Conservation (phyloP, 2,888 invertebrate genomes). For the Capitulum mitella region DNA sequence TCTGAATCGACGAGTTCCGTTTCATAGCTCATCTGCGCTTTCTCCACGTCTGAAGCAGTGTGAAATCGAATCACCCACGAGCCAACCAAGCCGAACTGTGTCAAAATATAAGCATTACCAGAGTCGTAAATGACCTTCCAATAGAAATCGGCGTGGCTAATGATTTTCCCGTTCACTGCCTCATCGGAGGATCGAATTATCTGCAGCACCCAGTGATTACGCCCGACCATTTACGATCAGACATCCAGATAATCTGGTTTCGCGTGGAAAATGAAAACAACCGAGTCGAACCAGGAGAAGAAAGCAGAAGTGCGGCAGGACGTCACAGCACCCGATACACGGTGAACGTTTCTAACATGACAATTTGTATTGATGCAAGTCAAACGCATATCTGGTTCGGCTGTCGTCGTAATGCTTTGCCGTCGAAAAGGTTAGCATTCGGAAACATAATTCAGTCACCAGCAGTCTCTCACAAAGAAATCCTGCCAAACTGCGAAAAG, state of each 20-base stretch:
- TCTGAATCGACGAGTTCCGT: not conserved
- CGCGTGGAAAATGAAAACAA: not conserved
- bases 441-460: too few relatives aligned
- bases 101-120: conserved; percentile 17
- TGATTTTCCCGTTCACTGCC: not conserved
- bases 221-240: not conserved
- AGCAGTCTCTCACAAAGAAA: too few relatives aligned
- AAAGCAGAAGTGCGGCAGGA: not conserved
- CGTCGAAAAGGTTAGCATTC: too few relatives aligned
- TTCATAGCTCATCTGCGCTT: conserved; percentile 6
- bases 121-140: not conserved
- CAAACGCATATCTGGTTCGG: too few relatives aligned
- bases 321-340: not conserved
- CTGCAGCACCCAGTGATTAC: not conserved
- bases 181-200: not conserved
- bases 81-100: not conserved
- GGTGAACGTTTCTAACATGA: too few relatives aligned
- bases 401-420: too few relatives aligned
- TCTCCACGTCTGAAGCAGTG: not conserved
- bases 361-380: too few relatives aligned
- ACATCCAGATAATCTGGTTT: not conserved
- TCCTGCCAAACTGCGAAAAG: too few relatives aligned
- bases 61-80: conserved; percentile 10
- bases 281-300: not conserved
- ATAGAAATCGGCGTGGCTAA: conserved; percentile 18